Evolutionary conservation across 2,797 vertebrate species (phyloP).

Genomic region (Squalus acanthias): DNA sequence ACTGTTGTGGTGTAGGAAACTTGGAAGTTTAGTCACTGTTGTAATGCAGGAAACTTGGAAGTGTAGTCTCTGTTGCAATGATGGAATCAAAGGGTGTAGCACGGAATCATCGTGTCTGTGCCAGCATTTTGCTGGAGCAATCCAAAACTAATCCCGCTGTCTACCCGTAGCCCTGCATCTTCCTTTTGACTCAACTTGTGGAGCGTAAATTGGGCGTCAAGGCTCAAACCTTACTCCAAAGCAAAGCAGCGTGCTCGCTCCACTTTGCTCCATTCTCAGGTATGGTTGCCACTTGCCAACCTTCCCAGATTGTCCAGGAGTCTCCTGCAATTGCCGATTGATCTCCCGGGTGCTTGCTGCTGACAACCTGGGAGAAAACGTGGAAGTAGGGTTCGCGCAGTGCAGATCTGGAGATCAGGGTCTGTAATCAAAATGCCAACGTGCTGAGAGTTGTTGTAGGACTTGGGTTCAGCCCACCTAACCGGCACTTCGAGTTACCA

Average conservation of each 20-base stretch:
- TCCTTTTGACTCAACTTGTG: not conserved
- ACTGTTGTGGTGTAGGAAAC: too few species aligned
- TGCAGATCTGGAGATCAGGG: not conserved
- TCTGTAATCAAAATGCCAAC: not conserved
- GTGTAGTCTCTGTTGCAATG: not conserved
- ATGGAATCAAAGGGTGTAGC: not conserved
- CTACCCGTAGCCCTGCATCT: not conserved
- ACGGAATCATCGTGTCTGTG: not conserved
- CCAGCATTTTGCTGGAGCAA: not conserved
- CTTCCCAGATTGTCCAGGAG: not conserved
- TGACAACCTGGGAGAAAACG: not conserved
- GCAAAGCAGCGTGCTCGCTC: not conserved
- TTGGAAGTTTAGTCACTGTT: not conserved
- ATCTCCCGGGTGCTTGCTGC: too few species aligned
- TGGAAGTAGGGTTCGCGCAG: not conserved
- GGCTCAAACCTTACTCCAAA: not conserved
- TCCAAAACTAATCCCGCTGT: not conserved
- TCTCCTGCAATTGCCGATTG: not conserved
- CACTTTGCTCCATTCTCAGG: not conserved
- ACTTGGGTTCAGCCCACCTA: not conserved
- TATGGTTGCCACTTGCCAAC: not conserved
- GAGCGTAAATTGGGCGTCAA: not conserved
- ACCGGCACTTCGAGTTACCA: not conserved
- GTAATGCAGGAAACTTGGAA: too few species aligned
- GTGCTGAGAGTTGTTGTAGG: not conserved